phyloP scores from a whole-genome alignment of 2,888 invertebrate species.

The Cephus sareptanus region DNA sequence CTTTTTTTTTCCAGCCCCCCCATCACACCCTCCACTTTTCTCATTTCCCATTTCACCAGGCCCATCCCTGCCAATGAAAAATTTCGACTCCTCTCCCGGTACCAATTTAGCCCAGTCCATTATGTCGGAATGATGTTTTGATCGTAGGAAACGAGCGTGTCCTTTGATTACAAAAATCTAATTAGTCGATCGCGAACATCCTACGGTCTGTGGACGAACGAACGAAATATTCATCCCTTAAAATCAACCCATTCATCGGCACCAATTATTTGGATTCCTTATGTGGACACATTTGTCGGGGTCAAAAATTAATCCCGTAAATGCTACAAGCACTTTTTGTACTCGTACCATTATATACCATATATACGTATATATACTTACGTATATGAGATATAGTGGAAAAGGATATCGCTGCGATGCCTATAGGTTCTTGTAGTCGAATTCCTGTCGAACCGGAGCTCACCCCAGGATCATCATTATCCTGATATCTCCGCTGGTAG shows the following conservation, averaged over 20 bases:
- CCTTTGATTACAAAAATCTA: neutral
- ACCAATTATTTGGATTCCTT: neutral
- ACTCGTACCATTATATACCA: neutral
- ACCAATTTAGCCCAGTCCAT: neutral
- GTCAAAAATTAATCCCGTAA: neutral
- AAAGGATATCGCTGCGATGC: neutral
- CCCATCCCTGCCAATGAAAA: constrained; percentile 4
- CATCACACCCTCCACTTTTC: neutral
- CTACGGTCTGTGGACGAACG: neutral
- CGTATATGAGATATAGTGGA: neutral
- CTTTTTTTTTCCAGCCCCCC: neutral
- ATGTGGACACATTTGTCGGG: neutral
- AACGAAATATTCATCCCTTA: neutral
- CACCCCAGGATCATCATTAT: constrained; percentile 37
- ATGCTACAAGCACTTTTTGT: neutral
- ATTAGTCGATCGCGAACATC: neutral
- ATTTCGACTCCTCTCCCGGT: constrained; percentile 6
- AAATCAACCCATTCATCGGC: neutral
- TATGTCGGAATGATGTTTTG: constrained; percentile 15
- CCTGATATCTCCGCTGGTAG: constrained; percentile 48
- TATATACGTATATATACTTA: neutral
- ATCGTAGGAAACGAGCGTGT: constrained; percentile 20
- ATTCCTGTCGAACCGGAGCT: constrained; percentile 7
- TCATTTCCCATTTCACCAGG: neutral
- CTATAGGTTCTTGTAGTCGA: neutral